phyloP scores from a whole-genome alignment of 2,113 vertebrate genomes.

The Dasyprocta punctata region DNA sequence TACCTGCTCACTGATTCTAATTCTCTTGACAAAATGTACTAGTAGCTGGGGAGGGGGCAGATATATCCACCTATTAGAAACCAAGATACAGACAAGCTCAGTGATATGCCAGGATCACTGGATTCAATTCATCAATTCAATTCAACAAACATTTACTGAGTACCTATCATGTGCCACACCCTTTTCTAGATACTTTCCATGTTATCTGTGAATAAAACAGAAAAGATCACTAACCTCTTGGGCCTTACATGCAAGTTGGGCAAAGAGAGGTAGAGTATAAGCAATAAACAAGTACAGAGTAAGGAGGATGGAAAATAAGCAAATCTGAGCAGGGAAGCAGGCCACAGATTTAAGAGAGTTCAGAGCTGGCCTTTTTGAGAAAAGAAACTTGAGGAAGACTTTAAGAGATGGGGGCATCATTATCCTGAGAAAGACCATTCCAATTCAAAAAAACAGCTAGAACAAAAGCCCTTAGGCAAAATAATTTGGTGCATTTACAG shows the following conservation, averaged over 20 bases:
- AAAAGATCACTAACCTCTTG: neutral
- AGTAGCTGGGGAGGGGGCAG: neutral
- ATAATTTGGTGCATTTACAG: neutral
- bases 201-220: neutral
- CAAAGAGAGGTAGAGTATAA: neutral
- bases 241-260: neutral
- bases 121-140: neutral
- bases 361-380: neutral
- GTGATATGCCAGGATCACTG: neutral
- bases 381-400: neutral
- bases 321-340: neutral
- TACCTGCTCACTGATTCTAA: neutral
- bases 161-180: neutral
- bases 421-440: neutral
- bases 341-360: neutral
- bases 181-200: neutral
- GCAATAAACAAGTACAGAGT: neutral
- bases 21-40: neutral
- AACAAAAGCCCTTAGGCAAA: constrained; percentile 14
- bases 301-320: neutral
- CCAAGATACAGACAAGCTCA: neutral
- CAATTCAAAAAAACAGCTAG: neutral
- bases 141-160: neutral
- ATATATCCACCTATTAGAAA: neutral
- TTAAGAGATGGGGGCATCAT: neutral